phyloP scores from a whole-genome alignment of 37 sponge, comb jelly and placozoan genomes.

The Crambe crambe region DNA sequence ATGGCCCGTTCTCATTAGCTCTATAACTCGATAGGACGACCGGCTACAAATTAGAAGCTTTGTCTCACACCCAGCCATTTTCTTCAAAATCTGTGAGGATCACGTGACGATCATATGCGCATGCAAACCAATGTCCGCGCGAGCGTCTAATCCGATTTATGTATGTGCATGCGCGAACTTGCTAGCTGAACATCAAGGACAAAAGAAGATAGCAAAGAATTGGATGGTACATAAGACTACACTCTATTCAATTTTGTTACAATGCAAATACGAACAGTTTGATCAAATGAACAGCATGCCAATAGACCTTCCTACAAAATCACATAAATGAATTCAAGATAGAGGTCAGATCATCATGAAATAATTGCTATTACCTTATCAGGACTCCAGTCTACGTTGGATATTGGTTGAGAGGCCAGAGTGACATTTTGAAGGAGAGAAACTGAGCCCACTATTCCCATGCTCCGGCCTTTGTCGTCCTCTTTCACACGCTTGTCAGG shows the following conservation, averaged over 20 bases:
- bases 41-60: neutral
- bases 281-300: constrained; percentile 96
- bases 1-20: too few species aligned
- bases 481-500: constrained; percentile 69
- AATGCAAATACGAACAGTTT: constrained; percentile 90
- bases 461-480: constrained; percentile 65
- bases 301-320: constrained; percentile 88
- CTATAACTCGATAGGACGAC: neutral
- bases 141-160: too few species aligned
- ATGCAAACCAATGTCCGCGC: too few species aligned
- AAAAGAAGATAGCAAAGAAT: too few species aligned
- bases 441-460: constrained; percentile 90
- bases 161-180: too few species aligned
- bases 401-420: constrained; percentile 95
- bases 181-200: too few species aligned
- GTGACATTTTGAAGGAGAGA: constrained; percentile 88
- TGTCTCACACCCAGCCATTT: neutral
- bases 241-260: constrained; percentile 91
- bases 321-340: neutral
- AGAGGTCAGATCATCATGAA: too few species aligned
- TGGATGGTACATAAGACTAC: constrained; percentile 33
- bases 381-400: constrained; percentile 95
- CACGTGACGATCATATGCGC: too few species aligned
- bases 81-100: too few species aligned
- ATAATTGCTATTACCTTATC: too few species aligned